phyloP scores from a whole-genome alignment of 30 jellyfish, hydroid and myxozoan genomes.

The Calvadosia cruxmelitensis region DNA sequence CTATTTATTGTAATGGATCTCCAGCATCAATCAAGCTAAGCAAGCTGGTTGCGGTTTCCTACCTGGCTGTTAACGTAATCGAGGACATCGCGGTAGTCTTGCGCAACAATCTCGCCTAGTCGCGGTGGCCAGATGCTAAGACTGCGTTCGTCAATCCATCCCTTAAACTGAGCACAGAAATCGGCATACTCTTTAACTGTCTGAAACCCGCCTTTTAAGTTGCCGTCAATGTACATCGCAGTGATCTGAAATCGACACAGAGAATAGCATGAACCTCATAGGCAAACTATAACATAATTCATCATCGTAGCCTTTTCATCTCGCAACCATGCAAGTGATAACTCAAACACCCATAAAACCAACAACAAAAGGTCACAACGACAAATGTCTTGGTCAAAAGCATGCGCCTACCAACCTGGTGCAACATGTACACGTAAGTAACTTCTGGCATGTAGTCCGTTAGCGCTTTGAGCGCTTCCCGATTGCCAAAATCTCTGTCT shows the following conservation, averaged over 20 bases:
- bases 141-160: conserved; percentile 81
- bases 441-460: conserved; percentile 96
- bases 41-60: too few species aligned
- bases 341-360: too few species aligned
- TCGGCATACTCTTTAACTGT: conserved; percentile 88
- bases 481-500: conserved; percentile 82
- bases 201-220: conserved; percentile 90
- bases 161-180: conserved; percentile 73
- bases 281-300: too few species aligned
- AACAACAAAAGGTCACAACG: too few species aligned
- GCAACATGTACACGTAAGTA: conserved; percentile 69
- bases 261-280: too few species aligned
- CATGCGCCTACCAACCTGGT: too few species aligned
- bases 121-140: conserved; percentile 86
- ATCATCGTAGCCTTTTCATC: too few species aligned
- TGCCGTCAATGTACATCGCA: conserved; percentile 94
- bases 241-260: conserved; percentile 52
- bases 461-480: conserved; percentile 75
- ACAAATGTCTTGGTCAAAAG: too few species aligned
- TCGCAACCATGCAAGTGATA: too few species aligned
- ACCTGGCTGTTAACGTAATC: conserved; percentile 84
- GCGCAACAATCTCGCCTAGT: conserved; percentile 72
- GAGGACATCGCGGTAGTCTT: conserved; percentile 81
- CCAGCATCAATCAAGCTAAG: too few species aligned
- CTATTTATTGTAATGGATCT: too few species aligned